A percentile compares a stretch with the other conserved stretches of the same genome.
Conservation (phyloP, 2,797 vertebrate genomes). For the Parambassis ranga region DNA sequence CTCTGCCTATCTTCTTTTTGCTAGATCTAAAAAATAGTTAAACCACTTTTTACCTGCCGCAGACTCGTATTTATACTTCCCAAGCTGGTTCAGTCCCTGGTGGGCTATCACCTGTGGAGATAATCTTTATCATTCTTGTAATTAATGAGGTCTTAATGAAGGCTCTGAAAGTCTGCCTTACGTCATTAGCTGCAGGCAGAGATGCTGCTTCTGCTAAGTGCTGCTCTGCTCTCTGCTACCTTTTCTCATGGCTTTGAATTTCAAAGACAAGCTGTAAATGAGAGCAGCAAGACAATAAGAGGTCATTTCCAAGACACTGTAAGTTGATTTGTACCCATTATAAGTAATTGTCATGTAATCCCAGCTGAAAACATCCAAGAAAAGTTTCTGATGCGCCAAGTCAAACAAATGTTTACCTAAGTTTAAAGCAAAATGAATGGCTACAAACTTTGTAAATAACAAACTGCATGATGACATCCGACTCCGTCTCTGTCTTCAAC, state of each 20-base stretch:
- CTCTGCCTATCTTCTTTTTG: neutral
- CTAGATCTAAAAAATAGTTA: neutral
- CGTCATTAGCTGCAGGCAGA: slow-evolving; percentile 38
- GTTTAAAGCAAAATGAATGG: too few species aligned
- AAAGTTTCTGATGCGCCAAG: too few species aligned
- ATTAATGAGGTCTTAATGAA: slow-evolving; percentile 61
- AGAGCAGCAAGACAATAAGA: neutral
- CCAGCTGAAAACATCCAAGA: too few species aligned
- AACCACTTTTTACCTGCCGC: neutral
- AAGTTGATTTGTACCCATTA: neutral
- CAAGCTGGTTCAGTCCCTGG: slow-evolving; percentile 11
- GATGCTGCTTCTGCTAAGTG: slow-evolving; percentile 7
- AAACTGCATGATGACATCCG: too few species aligned
- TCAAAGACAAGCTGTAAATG: neutral
- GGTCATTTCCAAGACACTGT: neutral
- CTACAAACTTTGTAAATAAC: too few species aligned
- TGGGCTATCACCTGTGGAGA: slow-evolving; percentile 55
- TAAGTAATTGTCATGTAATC: neutral
- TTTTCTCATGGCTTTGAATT: slow-evolving; percentile 6
- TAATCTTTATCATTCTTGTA: slow-evolving; percentile 47
- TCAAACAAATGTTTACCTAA: too few species aligned
- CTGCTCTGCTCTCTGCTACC: slow-evolving; percentile 38
- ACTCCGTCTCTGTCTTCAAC: too few species aligned
- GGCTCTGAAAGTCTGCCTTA: slow-evolving; percentile 22
- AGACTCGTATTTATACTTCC: neutral